Evolutionary conservation across 2,113 vertebrate species (phyloP), one percentile per base, ranked within the genome.

Genomic region (Chaetodon trifascialis): DNA sequence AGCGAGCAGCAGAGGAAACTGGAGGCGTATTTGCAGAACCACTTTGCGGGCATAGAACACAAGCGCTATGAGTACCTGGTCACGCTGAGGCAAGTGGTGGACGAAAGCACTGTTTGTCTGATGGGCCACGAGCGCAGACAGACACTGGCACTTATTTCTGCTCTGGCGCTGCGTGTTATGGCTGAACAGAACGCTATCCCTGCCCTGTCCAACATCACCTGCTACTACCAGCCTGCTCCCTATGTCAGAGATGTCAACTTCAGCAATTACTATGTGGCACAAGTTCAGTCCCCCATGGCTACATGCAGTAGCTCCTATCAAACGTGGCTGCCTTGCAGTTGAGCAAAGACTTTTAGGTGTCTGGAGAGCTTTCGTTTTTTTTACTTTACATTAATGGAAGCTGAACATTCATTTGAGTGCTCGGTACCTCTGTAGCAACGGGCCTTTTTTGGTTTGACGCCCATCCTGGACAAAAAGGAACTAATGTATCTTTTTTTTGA

Each of bases 111-210:
- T 0, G 97, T 99, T 79, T 99, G 98, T 92, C 97, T 99, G 47
- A 99, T 99, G 98, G 97, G 95, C 93, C 97, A 99, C 0, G 98
- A 99, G 89, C 95, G 98, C 75, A 92, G 98, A 44, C 98, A 99
- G 94, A 98, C 97, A 0, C 95, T 99, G 72, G 96, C 95, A 73
- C 97, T 99, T 82, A 98, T 99, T 69, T 96, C 97, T 9, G 94
- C 95, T 17, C 91, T 99, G 94, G 97, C 97, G 0, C 93, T 97
- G 78, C 93, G 96, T 14, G 96, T 96, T 0, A 94, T 98, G 93
- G 96, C 97, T 0, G 97, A 98, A 78, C 97, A 98, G 93, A 96
- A 96, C 64, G 96, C 96, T 0, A 96, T 97, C 51, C 96, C 97
- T 0, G 92, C 96, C 0, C 94, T 97, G n/a, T 89, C 97, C 70